phyloP scores from a whole-genome alignment of 2,888 invertebrate species.

The Nasonovia ribisnigri region DNA sequence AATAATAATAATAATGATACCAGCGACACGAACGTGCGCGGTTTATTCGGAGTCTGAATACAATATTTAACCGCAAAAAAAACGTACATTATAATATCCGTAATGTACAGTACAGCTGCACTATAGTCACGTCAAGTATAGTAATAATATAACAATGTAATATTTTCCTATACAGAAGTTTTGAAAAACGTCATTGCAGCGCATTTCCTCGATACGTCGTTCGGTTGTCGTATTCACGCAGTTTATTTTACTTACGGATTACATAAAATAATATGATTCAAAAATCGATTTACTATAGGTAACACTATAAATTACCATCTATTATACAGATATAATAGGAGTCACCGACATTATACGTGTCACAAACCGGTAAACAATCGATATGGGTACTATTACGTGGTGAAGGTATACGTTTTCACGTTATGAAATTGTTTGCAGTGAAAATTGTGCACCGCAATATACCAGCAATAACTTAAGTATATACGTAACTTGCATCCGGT shows the following conservation, averaged over 20 bases:
- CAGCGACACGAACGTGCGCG: slow-evolving; percentile 3
- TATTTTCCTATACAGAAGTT: neutral
- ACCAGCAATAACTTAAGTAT: no score
- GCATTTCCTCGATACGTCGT: neutral
- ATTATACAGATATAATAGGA: no score
- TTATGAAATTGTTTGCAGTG: neutral
- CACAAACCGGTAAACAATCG: neutral
- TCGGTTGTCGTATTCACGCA: neutral
- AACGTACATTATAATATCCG: neutral
- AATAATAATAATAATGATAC: neutral
- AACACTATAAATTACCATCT: no score
- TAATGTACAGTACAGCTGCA: neutral
- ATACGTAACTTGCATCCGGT: neutral
- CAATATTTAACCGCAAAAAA: neutral
- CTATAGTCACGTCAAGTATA: neutral
- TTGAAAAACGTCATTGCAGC: neutral
- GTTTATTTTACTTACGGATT: neutral
- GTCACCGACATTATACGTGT: neutral
- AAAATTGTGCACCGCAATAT: neutral
- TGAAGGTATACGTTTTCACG: neutral
- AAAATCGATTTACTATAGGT: neutral
- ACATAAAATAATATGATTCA: neutral
- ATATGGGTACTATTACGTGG: neutral
- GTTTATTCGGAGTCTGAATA: neutral
- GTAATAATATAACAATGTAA: neutral